Evolutionary conservation across 2,113 vertebrate genomes (phyloP).

Genomic region (Indicator indicator): DNA sequence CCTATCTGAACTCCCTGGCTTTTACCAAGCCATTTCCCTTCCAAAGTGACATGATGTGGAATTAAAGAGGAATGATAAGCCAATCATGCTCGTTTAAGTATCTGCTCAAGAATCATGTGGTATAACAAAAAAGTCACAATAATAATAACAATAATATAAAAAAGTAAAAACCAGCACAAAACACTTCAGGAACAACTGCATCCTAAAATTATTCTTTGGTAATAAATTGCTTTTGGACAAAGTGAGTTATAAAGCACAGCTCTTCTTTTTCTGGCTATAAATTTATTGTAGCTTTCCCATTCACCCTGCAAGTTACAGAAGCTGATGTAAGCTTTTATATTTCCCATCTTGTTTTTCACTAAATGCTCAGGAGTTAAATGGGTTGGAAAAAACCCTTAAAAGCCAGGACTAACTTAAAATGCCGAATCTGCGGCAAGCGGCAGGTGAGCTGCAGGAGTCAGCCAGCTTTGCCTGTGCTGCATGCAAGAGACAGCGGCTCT

Average conservation of each 20-base stretch:
- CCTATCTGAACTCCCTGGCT: slow-evolving; percentile 70
- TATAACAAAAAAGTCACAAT: not conserved
- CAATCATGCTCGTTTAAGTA: slow-evolving; percentile 44
- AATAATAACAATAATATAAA: not conserved
- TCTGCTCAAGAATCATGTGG: slow-evolving; percentile 8
- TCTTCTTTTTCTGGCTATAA: not conserved
- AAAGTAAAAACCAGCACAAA: not conserved
- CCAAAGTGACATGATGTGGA: slow-evolving; percentile 59
- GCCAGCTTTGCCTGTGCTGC: not conserved
- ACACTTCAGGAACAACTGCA: not conserved
- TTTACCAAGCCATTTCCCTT: slow-evolving; percentile 70
- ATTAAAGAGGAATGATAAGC: slow-evolving; percentile 60
- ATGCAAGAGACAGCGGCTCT: not conserved
- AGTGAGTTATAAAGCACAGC: not conserved
- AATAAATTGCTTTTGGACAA: slow-evolving; percentile 19
- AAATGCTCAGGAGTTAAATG: slow-evolving; percentile 32
- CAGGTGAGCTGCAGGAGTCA: not conserved
- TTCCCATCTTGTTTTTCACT: slow-evolving; percentile 23
- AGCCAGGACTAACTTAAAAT: slow-evolving; percentile 2
- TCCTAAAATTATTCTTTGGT: not conserved
- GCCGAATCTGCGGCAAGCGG: not conserved
- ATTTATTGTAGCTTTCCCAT: not conserved
- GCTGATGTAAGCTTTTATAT: slow-evolving; percentile 19
- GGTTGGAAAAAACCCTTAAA: slow-evolving; percentile 28
- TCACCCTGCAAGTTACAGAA: not conserved